Evolutionary conservation across 2,797 vertebrate genomes (phyloP).

Genomic region (Scarus forsteni): DNA sequence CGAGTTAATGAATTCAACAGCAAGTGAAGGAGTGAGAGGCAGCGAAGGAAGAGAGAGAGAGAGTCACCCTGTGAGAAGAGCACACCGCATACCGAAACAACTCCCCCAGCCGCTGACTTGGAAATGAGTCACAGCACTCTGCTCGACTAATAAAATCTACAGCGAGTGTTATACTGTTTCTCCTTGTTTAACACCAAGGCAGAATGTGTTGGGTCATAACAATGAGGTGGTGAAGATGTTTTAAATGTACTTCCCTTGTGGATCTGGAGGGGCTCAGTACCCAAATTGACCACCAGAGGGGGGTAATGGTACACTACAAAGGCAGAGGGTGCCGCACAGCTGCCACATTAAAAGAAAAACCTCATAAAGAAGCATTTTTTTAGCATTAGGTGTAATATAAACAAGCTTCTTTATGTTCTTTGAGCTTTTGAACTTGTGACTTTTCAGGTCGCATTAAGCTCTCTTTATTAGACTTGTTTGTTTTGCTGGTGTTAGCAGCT

Average conservation of each 20-base stretch:
- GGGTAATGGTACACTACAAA: slow-evolving; percentile 72
- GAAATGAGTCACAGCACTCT: slow-evolving; percentile 71
- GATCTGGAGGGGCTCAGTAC: slow-evolving; percentile 27
- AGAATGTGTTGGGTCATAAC: slow-evolving; percentile 75
- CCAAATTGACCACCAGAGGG: slow-evolving; percentile 73
- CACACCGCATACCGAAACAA: slow-evolving; percentile 61
- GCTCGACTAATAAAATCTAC: slow-evolving; percentile 72
- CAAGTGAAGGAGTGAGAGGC: slow-evolving; percentile 54
- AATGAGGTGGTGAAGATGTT: slow-evolving; percentile 76
- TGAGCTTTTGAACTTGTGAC: slow-evolving; percentile 52
- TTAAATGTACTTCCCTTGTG: slow-evolving; percentile 57
- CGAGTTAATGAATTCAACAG: slow-evolving; percentile 70
- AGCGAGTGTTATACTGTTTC: slow-evolving; percentile 70
- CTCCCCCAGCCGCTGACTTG: slow-evolving; percentile 66
- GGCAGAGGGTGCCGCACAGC: slow-evolving; percentile 17
- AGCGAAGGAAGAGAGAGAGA: slow-evolving; percentile 5
- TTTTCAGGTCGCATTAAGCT: slow-evolving; percentile 64
- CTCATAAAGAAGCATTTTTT: slow-evolving; percentile 31
- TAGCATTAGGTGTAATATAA: slow-evolving; percentile 60
- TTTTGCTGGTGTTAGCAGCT: slow-evolving; percentile 53
- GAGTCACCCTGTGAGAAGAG: slow-evolving; percentile 51
- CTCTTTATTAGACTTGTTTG: slow-evolving; percentile 67
- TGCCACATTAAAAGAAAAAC: slow-evolving; percentile 28
- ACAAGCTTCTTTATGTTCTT: slow-evolving; percentile 58
- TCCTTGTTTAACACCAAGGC: slow-evolving; percentile 74